phyloP scores from a whole-genome alignment of 2,888 invertebrate genomes.

The Hirtodrosophila duncani region DNA sequence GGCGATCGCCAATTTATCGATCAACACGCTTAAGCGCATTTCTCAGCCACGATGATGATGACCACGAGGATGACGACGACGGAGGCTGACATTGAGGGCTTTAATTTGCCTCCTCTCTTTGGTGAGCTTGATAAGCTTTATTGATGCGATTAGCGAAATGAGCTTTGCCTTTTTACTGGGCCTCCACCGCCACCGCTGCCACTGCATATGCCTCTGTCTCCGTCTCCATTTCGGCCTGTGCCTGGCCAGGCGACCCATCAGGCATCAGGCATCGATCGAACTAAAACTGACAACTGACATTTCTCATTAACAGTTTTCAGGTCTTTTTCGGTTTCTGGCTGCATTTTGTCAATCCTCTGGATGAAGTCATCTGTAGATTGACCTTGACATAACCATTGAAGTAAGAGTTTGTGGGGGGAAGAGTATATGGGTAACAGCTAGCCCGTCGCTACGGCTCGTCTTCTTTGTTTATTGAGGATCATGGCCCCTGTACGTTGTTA shows the following conservation, averaged over 20 bases:
- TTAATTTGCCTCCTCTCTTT: conserved; percentile 36
- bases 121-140: conserved; percentile 67
- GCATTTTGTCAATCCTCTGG: conserved; percentile 56
- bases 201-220: no score
- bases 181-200: no score
- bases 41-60: conserved; percentile 43
- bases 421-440: no score
- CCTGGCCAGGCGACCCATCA: background rate
- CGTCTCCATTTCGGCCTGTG: no score
- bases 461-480: no score
- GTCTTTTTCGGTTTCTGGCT: conserved; percentile 33
- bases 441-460: no score
- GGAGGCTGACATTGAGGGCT: conserved; percentile 57
- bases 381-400: conserved; percentile 49
- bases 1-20: conserved; percentile 64
- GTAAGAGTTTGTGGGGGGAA: no score
- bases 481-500: no score
- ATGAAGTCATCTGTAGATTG: conserved; percentile 49
- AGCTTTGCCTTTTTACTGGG: conserved; percentile 54
- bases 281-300: conserved; percentile 66
- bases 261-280: conserved; percentile 3
- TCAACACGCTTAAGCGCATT: conserved; percentile 73
- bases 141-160: conserved; percentile 73
- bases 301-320: conserved; percentile 61
- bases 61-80: conserved; percentile 30